Conservation (phyloP, 2,888 invertebrate genomes). For the Drosophila nr. perissopoda region DNA sequence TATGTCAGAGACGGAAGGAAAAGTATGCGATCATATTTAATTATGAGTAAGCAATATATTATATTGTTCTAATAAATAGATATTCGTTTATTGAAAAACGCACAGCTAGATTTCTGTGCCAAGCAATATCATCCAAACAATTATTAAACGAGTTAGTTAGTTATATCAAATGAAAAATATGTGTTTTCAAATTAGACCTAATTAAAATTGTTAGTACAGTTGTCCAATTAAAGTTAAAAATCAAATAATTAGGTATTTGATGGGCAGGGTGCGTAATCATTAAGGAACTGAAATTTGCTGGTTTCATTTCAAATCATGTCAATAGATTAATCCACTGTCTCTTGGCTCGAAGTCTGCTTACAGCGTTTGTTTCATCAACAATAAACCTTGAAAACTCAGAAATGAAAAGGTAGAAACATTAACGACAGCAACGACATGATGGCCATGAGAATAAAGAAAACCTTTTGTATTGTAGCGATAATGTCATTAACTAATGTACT, state of each 20-base stretch:
- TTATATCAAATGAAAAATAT: conserved; percentile 10
- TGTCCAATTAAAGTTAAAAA: conserved; percentile 40
- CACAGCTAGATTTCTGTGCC: background rate
- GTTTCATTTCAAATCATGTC: conserved; percentile 16
- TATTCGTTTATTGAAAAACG: background rate
- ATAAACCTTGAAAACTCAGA: conserved; percentile 49
- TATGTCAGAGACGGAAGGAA: conserved; percentile 33
- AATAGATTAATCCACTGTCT: conserved; percentile 2
- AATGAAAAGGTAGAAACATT: conserved; percentile 44
- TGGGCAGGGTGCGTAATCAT: conserved; percentile 28
- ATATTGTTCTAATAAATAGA: background rate
- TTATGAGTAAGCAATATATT: background rate
- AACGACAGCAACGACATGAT: conserved; percentile 11
- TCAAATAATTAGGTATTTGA: conserved; percentile 31
- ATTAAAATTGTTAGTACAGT: conserved; percentile 36
- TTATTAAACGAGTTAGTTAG: background rate
- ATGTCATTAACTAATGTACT: conserved; percentile 78
- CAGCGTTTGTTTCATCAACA: conserved; percentile 46
- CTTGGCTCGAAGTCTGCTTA: conserved; percentile 22
- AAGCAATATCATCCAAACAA: no score
- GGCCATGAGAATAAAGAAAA: conserved; percentile 32
- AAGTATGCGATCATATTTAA: background rate
- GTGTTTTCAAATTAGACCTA: conserved; percentile 59
- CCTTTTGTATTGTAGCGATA: conserved; percentile 73
- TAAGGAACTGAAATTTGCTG: conserved; percentile 23